Evolutionary conservation across 2,888 invertebrate species (phyloP).

Genomic region (Argyresthia goedartella): DNA sequence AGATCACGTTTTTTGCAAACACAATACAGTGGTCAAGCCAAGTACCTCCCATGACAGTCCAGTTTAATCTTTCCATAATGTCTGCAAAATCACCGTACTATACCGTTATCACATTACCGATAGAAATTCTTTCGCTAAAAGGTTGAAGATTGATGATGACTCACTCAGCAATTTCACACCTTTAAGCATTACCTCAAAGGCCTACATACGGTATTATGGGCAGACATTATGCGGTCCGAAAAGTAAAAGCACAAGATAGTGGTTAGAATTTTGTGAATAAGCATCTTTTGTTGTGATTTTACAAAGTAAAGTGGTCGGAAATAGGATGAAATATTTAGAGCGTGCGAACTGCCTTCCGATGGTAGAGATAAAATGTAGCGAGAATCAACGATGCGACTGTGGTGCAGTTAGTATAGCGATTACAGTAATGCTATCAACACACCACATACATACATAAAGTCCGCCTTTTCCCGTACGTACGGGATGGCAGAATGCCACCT

Average conservation of each 20-base stretch:
- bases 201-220: conserved; percentile 1
- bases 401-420: no score
- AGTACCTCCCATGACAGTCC: no score
- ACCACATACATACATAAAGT: no score
- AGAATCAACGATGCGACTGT: not conserved
- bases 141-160: not conserved
- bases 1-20: no score
- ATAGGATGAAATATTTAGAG: conserved; percentile 29
- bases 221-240: conserved; percentile 12
- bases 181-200: not conserved
- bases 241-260: conserved; percentile 24
- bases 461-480: no score
- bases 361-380: not conserved
- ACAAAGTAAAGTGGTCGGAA: not conserved
- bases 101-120: no score
- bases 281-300: not conserved
- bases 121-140: not conserved
- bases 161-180: not conserved
- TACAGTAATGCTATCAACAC: no score
- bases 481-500: no score
- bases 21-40: no score
- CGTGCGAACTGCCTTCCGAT: conserved; percentile 33
- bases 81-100: no score
- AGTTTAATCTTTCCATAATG: no score
- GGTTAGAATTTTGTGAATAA: not conserved